Percentiles rank a stretch among this genome's conserved stretches.
Conservation (phyloP, 2,797 vertebrate genomes). For the Falco biarmicus region DNA sequence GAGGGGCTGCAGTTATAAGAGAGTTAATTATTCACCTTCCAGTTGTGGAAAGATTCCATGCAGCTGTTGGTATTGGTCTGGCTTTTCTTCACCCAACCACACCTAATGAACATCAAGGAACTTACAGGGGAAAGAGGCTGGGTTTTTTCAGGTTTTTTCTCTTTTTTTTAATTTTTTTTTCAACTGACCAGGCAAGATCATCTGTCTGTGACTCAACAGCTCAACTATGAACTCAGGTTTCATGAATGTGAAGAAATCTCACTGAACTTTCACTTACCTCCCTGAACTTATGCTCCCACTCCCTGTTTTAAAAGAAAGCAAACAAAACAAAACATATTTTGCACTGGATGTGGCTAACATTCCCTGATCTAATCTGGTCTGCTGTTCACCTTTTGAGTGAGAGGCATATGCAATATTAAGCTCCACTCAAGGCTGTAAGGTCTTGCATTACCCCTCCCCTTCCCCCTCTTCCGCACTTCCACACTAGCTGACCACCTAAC, state of each 20-base stretch:
- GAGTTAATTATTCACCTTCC: constrained; percentile 69
- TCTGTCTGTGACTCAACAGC: constrained; percentile 43
- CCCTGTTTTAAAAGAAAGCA: constrained; percentile 27
- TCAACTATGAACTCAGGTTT: constrained; percentile 51
- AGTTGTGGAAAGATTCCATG: constrained; percentile 68
- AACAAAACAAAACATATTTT: constrained; percentile 29
- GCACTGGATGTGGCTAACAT: constrained; percentile 16
- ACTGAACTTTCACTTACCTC: constrained; percentile 64
- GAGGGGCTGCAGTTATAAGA: constrained; percentile 58
- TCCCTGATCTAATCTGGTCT: constrained; percentile 37
- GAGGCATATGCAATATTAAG: neutral
- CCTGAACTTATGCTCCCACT: constrained; percentile 49
- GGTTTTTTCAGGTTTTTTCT: neutral
- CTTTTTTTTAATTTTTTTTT: neutral
- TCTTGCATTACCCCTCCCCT: neutral
- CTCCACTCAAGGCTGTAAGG: neutral
- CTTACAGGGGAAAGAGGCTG: neutral
- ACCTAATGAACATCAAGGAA: constrained; percentile 63
- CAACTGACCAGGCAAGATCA: constrained; percentile 34
- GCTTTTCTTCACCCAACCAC: constrained; percentile 55
- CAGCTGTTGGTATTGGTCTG: constrained; percentile 65
- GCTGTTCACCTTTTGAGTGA: neutral
- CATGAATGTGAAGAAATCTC: constrained; percentile 55
- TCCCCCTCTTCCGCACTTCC: neutral
- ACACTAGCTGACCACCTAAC: neutral